A percentile compares a stretch with the other conserved stretches of the same genome.
Evolutionary conservation across 2,113 vertebrate species (phyloP).

Genomic region (Dicrurus megarhynchus): DNA sequence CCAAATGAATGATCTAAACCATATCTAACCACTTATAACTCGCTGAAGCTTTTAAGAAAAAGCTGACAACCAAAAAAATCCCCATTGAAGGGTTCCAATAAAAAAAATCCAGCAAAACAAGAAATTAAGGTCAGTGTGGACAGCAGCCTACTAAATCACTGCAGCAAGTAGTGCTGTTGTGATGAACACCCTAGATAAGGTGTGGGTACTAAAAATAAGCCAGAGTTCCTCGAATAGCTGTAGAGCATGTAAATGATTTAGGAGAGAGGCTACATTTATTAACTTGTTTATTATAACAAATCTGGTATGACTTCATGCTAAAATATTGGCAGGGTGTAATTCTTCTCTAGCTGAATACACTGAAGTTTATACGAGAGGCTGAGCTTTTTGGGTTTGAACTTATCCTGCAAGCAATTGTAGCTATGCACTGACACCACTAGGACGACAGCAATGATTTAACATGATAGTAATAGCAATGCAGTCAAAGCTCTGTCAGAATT

Average conservation of each 20-base stretch:
- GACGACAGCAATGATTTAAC: slow-evolving; percentile 33
- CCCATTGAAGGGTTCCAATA: neutral
- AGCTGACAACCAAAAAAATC: neutral
- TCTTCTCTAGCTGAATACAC: neutral
- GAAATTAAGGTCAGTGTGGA: neutral
- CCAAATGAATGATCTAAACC: neutral
- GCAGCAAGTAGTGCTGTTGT: neutral
- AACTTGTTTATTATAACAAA: slow-evolving; percentile 20
- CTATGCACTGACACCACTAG: slow-evolving; percentile 18
- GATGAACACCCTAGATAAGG: neutral
- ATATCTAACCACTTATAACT: neutral
- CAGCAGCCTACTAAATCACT: neutral
- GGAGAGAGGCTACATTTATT: neutral
- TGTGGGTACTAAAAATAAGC: slow-evolving; percentile 3
- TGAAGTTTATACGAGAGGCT: neutral
- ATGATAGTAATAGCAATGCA: neutral
- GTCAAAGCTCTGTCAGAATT: slow-evolving; percentile 30
- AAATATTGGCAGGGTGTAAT: neutral
- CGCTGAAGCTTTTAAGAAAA: neutral
- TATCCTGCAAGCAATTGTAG: slow-evolving; percentile 3
- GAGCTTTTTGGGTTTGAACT: neutral
- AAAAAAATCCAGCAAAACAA: neutral
- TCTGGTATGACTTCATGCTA: slow-evolving; percentile 7
- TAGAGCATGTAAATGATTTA: neutral
- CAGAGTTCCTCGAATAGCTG: neutral